These are phyloP conservation scores for Hydrochoerus hydrochaeris DNA, from an alignment of 2,113 vertebrate species.

Conservation along the genomic window DNA sequence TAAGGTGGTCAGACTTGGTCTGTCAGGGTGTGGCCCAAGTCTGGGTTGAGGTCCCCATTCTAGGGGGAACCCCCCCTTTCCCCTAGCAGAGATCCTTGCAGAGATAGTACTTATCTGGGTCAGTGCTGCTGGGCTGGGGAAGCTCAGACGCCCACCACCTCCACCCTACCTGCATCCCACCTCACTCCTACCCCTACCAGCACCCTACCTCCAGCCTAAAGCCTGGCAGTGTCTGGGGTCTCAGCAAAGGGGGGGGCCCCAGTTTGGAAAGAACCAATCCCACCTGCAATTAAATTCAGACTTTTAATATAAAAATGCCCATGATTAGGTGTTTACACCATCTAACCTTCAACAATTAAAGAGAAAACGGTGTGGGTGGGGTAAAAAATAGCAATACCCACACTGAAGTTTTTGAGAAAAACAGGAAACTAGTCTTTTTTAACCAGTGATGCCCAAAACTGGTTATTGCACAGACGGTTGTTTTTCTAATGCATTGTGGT, in stretches of 20 bases:
- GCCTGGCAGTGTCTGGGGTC: not conserved
- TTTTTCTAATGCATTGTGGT: conserved; percentile 82
- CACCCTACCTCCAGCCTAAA: not conserved
- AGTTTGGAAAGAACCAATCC: not conserved
- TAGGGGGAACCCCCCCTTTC: not conserved
- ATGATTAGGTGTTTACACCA: conserved; percentile 79
- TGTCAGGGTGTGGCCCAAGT: not conserved
- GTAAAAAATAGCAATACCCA: conserved; percentile 81
- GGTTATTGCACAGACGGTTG: conserved; percentile 78
- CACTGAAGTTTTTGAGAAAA: conserved; percentile 82
- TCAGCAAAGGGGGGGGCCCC: conserved; percentile 25
- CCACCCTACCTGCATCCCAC: not conserved
- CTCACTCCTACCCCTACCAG: too few relatives aligned
- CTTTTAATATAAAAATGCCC: conserved; percentile 52
- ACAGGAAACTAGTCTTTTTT: conserved; percentile 84
- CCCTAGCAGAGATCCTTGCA: not conserved
- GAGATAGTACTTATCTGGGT: not conserved
- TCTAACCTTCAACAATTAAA: conserved; percentile 78
- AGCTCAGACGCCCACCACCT: not conserved
- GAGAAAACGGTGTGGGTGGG: conserved; percentile 78
- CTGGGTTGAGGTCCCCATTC: not conserved
- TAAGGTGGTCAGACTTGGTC: not conserved
- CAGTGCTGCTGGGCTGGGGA: fast-evolving
- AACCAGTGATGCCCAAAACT: conserved; percentile 80
- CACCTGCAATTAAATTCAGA: conserved; percentile 61